phyloP scores from a whole-genome alignment of 2,113 vertebrate species.

The Parus major region DNA sequence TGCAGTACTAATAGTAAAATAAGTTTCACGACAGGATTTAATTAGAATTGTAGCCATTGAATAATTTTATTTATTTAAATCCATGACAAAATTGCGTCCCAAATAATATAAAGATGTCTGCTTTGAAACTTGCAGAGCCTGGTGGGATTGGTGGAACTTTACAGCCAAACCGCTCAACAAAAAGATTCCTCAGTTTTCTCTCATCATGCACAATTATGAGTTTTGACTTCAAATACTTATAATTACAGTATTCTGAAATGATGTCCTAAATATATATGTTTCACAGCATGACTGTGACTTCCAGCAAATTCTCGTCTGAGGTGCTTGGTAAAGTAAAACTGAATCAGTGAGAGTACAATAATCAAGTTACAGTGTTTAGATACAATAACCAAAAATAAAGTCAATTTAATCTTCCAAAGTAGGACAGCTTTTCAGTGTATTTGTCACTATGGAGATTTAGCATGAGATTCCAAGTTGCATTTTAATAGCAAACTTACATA shows the following conservation, averaged over 20 bases:
- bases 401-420: constrained; percentile 68
- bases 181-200: constrained; percentile 1
- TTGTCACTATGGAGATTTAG: constrained; percentile 69
- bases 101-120: neutral
- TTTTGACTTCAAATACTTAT: constrained; percentile 32
- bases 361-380: constrained; percentile 47
- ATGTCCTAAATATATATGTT: neutral
- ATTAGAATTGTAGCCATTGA: neutral
- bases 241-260: neutral
- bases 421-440: constrained; percentile 62
- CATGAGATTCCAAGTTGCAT: constrained; percentile 63
- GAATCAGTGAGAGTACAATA: constrained; percentile 47
- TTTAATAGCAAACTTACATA: constrained; percentile 71
- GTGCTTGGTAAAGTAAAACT: constrained; percentile 38
- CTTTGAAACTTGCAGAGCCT: neutral
- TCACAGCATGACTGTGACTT: constrained; percentile 11
- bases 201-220: constrained; percentile 1
- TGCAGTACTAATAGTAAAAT: neutral
- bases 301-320: constrained; percentile 19
- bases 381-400: constrained; percentile 68
- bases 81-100: neutral
- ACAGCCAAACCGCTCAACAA: neutral
- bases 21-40: neutral
- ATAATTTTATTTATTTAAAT: neutral
- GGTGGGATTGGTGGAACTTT: neutral